Evolutionary conservation across 2,888 invertebrate species (phyloP).

Genomic region (Apoderus coryli): DNA sequence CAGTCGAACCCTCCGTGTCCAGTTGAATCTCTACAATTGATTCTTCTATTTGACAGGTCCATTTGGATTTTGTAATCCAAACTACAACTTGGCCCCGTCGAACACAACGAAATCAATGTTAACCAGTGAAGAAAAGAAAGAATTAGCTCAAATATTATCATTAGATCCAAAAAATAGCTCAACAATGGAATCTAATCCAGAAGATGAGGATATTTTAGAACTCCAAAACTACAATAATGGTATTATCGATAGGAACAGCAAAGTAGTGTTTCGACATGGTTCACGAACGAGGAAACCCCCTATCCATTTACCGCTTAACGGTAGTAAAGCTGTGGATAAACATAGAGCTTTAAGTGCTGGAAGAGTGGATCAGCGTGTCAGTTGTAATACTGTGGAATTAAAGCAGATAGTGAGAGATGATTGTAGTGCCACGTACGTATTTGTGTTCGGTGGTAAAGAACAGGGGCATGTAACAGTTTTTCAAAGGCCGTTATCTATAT

Average conservation of each 20-base stretch:
- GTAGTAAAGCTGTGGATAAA: slow-evolving; percentile 19
- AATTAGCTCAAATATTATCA: no score
- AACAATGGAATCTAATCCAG: slow-evolving; percentile 11
- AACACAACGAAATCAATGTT: slow-evolving; percentile 19
- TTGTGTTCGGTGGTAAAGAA: slow-evolving; percentile 66
- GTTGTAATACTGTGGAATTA: slow-evolving; percentile 8
- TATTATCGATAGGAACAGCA: slow-evolving; percentile 25
- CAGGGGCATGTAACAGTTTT: slow-evolving; percentile 62
- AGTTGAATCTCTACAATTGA: no score
- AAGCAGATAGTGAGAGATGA: slow-evolving; percentile 28
- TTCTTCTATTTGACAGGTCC: slow-evolving; percentile 26
- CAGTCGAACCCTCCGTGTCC: no score
- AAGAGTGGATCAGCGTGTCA: slow-evolving; percentile 26
- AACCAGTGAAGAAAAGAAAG: slow-evolving; percentile 14
- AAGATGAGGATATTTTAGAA: slow-evolving; percentile 27
- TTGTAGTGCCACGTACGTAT: slow-evolving; percentile 44
- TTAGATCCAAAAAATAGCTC: no score
- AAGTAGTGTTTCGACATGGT: slow-evolving; percentile 27
- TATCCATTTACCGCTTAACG: slow-evolving; percentile 34
- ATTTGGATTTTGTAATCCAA: slow-evolving; percentile 61
- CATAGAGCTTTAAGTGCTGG: slow-evolving; percentile 42
- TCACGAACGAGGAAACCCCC: slow-evolving; percentile 31
- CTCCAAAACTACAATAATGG: slow-evolving; percentile 28
- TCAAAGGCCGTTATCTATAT: slow-evolving; percentile 62
- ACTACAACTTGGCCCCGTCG: slow-evolving; percentile 52